Conservation (phyloP, 2,888 invertebrate species). For the Malacosoma neustria region DNA sequence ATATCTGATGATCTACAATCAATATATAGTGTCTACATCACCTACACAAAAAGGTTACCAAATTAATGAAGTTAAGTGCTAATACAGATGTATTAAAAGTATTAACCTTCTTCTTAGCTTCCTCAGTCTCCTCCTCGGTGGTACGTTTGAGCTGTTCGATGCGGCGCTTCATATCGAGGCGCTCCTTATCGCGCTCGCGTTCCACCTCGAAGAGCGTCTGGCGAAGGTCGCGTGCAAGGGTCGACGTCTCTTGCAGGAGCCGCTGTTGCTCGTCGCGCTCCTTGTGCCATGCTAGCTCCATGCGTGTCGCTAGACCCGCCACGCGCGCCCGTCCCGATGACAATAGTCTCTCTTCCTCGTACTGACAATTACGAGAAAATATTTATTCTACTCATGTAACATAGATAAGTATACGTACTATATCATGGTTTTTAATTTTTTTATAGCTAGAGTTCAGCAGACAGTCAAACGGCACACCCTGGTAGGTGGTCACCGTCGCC, state of each 20-base stretch:
- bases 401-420: too few relatives aligned
- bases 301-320: constrained; percentile 88
- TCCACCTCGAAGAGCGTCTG: constrained; percentile 93
- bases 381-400: too few relatives aligned
- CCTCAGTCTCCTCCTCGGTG: constrained; percentile 91
- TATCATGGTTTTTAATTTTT: too few relatives aligned
- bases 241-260: constrained; percentile 92
- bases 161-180: constrained; percentile 88
- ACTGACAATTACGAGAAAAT: too few relatives aligned
- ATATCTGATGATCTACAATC: too few relatives aligned
- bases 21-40: too few relatives aligned
- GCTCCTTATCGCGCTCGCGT: constrained; percentile 91
- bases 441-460: too few relatives aligned
- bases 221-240: constrained; percentile 88
- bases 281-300: constrained; percentile 96
- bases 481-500: too few relatives aligned
- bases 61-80: too few relatives aligned
- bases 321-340: constrained; percentile 89
- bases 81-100: too few relatives aligned
- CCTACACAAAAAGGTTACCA: too few relatives aligned
- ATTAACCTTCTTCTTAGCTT: constrained; percentile 90
- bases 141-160: constrained; percentile 89
- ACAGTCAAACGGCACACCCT: too few relatives aligned
- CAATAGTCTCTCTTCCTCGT: constrained; percentile 91
- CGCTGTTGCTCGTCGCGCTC: constrained; percentile 94